Evolutionary conservation across 2,888 invertebrate genomes (phyloP), one percentile per base, ranked within the genome.

Genomic region (Phyllotreta cruciferae): DNA sequence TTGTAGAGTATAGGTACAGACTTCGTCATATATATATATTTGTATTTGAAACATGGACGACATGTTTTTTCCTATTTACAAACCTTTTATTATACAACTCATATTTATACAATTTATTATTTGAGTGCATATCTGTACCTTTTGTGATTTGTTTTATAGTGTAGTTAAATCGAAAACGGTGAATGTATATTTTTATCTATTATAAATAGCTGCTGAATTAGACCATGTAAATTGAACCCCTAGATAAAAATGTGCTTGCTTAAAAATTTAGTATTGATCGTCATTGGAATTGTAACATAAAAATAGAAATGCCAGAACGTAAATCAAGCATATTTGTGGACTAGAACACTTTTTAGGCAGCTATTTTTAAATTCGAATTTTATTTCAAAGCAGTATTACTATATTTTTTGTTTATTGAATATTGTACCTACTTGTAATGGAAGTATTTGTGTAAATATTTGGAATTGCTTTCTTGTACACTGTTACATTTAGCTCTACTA

Each of bases 101-200:
- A 77, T 77, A 78, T 78, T 77, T 77, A 77, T 75, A 78, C 73
- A 9, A 74, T 70, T 78, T 78, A 77, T 78, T 78, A 75, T 78
- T 78, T 77, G 78, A 79, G 79, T 79, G 79, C 78, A 78, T 79
- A 79, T 75, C 73, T 68, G 73, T 77, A 77, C 74, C 63, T 61
- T 45, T 55, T 65, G 38, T 68, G 70, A 71, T 55, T 24, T 57
- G 37, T 66, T 62, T 60, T 67, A 63, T 66, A 60, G 58, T 60
- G 44, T 47, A 52, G 44, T 53, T 60, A 44, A 44, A 60, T 5
- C 14, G 6, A 44, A 34, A 34, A 49, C 36, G 34, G 36, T 24
- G 24, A 24, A 24, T 24, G 24, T 24, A 24, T 24, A 24, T 24
- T 7, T 13, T 6, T n/a, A n/a, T n/a, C 8, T 49, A 24, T 49